Conservation (phyloP, 2,888 invertebrate species). For the Andrena hattorfiana region DNA sequence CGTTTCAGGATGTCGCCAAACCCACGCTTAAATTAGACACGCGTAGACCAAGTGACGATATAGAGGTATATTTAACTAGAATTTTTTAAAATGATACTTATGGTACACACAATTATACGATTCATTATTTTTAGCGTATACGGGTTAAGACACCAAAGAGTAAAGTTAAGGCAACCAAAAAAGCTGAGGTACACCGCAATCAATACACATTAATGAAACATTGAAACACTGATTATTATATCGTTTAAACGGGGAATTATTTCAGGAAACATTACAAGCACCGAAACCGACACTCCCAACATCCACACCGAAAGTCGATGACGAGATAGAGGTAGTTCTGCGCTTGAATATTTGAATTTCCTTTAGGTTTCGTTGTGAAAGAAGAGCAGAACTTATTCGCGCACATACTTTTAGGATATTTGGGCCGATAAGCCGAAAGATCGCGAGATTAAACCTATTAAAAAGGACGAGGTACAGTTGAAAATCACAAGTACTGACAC, state of each 20-base stretch:
- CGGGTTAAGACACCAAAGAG: not conserved
- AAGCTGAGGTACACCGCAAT: not conserved
- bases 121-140: not conserved
- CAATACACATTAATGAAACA: not conserved
- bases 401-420: not conserved
- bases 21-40: not conserved
- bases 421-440: not conserved
- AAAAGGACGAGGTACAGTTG: not conserved
- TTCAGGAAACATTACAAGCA: slow-evolving; percentile 2
- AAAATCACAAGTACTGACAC: slow-evolving; percentile 41
- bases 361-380: not conserved
- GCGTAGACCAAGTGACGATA: not conserved
- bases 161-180: not conserved
- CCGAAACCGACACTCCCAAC: slow-evolving; percentile 5
- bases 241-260: not conserved
- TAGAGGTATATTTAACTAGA: slow-evolving; percentile 15
- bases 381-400: not conserved
- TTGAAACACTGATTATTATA: not conserved
- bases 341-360: not conserved
- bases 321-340: slow-evolving; percentile 4
- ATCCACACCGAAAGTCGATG: not conserved
- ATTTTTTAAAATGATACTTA: not conserved
- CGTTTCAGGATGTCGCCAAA: slow-evolving; percentile 8
- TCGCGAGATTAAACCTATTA: not conserved
- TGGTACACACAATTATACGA: not conserved